Evolutionary conservation across 2,888 invertebrate genomes (phyloP).

Genomic region (Drosophila greeni): DNA sequence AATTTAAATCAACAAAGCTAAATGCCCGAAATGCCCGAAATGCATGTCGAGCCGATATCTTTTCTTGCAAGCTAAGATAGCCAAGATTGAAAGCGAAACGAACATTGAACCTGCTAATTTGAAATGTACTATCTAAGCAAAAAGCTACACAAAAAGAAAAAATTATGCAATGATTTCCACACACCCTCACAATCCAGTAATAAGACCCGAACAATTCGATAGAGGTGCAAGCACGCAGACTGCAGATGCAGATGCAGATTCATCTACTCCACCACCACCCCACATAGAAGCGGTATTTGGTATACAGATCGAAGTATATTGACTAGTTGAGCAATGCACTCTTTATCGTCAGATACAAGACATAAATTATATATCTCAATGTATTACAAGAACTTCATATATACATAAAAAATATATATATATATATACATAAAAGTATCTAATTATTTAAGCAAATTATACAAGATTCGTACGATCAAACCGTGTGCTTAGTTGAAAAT

Average conservation of each 20-base stretch:
- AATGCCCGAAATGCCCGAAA: conserved; percentile 64
- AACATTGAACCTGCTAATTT: conserved; percentile 52
- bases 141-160: conserved; percentile 35
- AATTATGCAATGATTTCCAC: conserved; percentile 43
- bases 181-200: conserved; percentile 38
- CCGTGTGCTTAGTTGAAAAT: conserved; percentile 52
- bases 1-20: conserved; percentile 84
- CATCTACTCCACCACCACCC: conserved; percentile 34
- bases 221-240: conserved; percentile 36
- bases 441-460: conserved; percentile 55
- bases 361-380: conserved; percentile 63
- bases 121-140: conserved; percentile 58
- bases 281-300: conserved; percentile 40
- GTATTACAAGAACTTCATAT: conserved; percentile 52
- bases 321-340: conserved; percentile 71
- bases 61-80: conserved; percentile 44
- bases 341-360: conserved; percentile 61
- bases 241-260: conserved; percentile 35
- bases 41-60: conserved; percentile 59
- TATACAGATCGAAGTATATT: conserved; percentile 52
- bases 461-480: conserved; percentile 49
- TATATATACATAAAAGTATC: conserved; percentile 42
- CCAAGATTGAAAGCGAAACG: conserved; percentile 31
- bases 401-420: conserved; percentile 40
- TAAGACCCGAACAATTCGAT: conserved; percentile 24